These are phyloP conservation scores for Okapia johnstoni DNA, from an alignment of 2,113 vertebrate genomes.

Conservation along the genomic window DNA sequence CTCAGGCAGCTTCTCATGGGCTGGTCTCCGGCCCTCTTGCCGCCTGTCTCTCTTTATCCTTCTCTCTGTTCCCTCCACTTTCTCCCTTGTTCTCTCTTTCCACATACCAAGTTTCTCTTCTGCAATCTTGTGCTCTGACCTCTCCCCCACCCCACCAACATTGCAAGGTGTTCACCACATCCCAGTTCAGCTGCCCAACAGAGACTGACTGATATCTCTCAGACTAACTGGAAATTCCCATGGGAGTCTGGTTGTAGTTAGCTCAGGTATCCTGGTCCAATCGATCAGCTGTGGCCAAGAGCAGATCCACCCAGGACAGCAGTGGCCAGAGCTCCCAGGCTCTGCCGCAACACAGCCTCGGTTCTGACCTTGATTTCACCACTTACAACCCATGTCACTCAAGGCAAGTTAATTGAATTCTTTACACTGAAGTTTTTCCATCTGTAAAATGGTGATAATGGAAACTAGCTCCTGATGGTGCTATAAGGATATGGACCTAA, in stretches of 20 bases:
- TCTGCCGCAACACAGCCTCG: not conserved
- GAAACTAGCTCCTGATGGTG: not conserved
- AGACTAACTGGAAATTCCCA: too few species aligned
- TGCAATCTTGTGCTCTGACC: accelerated
- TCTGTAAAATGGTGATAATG: not conserved
- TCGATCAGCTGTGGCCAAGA: not conserved
- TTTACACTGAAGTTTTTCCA: not conserved
- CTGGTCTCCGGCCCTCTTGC: not conserved
- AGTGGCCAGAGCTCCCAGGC: not conserved
- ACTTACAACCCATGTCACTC: not conserved
- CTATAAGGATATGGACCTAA: not conserved
- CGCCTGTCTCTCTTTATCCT: not conserved
- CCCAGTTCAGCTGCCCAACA: not conserved
- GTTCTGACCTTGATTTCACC: not conserved
- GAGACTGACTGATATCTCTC: not conserved
- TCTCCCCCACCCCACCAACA: not conserved
- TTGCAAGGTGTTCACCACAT: not conserved
- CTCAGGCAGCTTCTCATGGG: accelerated
- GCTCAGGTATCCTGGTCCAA: not conserved
- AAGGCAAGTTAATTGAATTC: not conserved
- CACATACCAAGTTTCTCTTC: not conserved
- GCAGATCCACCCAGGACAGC: not conserved
- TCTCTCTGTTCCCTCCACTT: not conserved
- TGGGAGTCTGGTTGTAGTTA: not conserved
- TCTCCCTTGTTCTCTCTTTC: not conserved